Conservation (phyloP, 2,113 vertebrate species). For the Serilophus lunatus region DNA sequence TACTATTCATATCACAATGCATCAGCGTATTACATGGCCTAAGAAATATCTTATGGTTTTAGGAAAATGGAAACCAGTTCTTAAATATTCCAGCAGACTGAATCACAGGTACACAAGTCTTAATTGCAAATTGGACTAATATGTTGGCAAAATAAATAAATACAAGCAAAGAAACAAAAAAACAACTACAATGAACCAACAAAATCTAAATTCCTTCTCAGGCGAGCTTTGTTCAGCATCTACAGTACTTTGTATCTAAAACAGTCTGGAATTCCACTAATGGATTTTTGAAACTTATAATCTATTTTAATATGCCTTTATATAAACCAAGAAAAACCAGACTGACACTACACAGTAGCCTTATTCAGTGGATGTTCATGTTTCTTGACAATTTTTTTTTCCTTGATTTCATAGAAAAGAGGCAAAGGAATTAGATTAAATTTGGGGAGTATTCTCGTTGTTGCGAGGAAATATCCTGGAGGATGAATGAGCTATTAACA, state of each 20-base stretch:
- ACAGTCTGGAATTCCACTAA: neutral
- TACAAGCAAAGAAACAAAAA: neutral
- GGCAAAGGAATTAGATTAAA: slow-evolving; percentile 68
- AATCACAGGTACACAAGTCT: neutral
- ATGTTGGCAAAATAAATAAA: neutral
- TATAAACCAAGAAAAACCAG: neutral
- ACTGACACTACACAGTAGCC: neutral
- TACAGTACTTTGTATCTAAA: neutral
- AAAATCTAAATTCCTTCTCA: neutral
- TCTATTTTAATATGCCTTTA: neutral
- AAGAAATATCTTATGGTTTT: neutral
- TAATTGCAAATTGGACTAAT: neutral
- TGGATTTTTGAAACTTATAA: slow-evolving; percentile 4
- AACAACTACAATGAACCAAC: too few relatives aligned
- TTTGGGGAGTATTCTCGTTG: slow-evolving; percentile 47
- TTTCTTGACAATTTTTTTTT: slow-evolving; percentile 39
- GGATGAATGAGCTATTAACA: slow-evolving; percentile 72
- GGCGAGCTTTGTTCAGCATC: neutral
- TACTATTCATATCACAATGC: neutral
- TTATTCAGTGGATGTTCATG: slow-evolving; percentile 4
- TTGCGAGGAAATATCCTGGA: slow-evolving; percentile 66
- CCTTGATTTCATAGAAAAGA: slow-evolving; percentile 35
- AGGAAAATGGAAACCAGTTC: neutral
- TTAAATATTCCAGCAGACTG: neutral
- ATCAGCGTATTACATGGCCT: neutral